phyloP scores from a whole-genome alignment of 2,888 invertebrate genomes.

The Meghimatium bilineatum region DNA sequence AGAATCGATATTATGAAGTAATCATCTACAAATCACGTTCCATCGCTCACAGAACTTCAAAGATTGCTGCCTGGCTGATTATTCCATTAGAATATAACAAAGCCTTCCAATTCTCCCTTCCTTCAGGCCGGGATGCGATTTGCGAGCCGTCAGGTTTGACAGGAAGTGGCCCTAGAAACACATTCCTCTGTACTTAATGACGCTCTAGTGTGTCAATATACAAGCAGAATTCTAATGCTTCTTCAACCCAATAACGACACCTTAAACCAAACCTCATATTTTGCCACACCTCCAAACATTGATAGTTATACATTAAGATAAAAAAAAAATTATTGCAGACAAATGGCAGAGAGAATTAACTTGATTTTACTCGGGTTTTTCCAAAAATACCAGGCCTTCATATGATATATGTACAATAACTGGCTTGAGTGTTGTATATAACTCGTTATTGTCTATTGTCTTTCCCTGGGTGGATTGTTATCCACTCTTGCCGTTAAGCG shows the following conservation, averaged over 20 bases:
- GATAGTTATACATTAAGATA: too few species aligned
- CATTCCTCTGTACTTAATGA: background rate
- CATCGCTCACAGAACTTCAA: background rate
- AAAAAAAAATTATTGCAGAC: too few species aligned
- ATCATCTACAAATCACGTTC: background rate
- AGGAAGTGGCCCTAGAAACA: background rate
- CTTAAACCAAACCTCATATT: too few species aligned
- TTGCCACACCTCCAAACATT: too few species aligned
- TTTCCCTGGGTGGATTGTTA: too few species aligned
- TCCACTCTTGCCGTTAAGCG: too few species aligned
- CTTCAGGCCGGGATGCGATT: background rate
- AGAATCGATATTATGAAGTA: background rate
- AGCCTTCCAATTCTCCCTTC: background rate
- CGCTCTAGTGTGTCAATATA: background rate
- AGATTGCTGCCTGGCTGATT: background rate
- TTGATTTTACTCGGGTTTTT: too few species aligned
- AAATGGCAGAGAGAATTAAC: too few species aligned
- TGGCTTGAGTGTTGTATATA: too few species aligned
- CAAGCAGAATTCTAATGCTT: background rate
- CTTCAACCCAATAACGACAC: background rate
- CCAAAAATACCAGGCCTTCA: too few species aligned
- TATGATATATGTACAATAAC: too few species aligned
- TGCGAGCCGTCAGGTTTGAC: background rate
- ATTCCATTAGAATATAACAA: background rate
- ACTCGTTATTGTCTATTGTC: too few species aligned